Percentiles rank a stretch among this genome's conserved stretches.
These are phyloP conservation scores for Puntigrus tetrazona DNA, from an alignment of 2,113 vertebrate genomes.

Conservation along the genomic window DNA sequence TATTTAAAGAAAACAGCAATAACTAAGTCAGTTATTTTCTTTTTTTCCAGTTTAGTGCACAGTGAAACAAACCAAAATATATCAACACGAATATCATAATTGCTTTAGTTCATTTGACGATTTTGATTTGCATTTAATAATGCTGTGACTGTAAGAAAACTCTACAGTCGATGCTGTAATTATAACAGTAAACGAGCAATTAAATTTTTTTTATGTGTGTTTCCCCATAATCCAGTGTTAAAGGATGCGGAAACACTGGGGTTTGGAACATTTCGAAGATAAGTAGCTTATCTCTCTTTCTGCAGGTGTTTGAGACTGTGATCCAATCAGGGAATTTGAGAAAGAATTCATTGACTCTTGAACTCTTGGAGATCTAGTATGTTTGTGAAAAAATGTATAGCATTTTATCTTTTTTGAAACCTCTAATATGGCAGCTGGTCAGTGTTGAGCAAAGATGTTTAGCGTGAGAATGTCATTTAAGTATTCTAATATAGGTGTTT, in stretches of 20 bases:
- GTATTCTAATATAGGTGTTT: background rate
- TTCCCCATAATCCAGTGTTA: constrained; percentile 44
- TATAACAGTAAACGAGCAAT: constrained; percentile 50
- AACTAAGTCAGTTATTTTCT: background rate
- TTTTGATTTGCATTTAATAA: constrained; percentile 34
- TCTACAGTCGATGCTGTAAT: constrained; percentile 47
- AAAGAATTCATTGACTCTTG: constrained; percentile 73
- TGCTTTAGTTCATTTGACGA: background rate
- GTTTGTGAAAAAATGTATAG: constrained; percentile 53
- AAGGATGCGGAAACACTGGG: constrained; percentile 52
- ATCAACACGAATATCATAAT: background rate
- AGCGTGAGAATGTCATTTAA: background rate
- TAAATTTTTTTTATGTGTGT: constrained; percentile 45
- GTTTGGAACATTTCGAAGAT: constrained; percentile 60
- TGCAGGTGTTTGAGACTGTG: constrained; percentile 66
- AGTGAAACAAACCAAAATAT: background rate
- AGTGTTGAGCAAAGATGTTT: background rate
- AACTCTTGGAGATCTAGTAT: constrained; percentile 58
- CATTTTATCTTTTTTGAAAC: constrained; percentile 22
- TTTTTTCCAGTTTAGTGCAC: constrained; percentile 6
- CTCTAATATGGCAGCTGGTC: background rate
- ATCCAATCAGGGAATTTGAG: constrained; percentile 70
- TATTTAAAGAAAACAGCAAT: background rate
- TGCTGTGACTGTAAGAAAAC: constrained; percentile 6
- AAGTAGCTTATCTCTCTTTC: constrained; percentile 73